Evolutionary conservation across 37 sponge, comb jelly and placozoan species (phyloP).

Genomic region (Spongilla lacustris): DNA sequence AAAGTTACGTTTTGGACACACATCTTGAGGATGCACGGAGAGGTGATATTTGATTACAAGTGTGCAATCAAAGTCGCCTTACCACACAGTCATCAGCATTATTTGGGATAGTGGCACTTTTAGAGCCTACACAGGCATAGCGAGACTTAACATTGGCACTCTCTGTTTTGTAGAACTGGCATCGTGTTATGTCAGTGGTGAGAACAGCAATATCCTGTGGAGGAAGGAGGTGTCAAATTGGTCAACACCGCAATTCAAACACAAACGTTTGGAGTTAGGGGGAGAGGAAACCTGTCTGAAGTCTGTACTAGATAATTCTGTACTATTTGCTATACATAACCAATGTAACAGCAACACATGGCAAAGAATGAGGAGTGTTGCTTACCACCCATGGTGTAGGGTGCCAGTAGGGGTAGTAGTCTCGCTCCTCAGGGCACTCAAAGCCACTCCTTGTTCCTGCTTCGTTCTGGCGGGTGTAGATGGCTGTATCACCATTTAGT

Average conservation of each 20-base stretch:
- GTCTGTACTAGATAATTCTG: too few species aligned
- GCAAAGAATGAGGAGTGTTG: background rate
- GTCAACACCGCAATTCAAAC: background rate
- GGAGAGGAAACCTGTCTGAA: too few species aligned
- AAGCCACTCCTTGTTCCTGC: constrained; percentile 91
- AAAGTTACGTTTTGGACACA: background rate
- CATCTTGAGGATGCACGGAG: background rate
- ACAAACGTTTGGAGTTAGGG: background rate
- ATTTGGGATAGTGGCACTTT: constrained; percentile 74
- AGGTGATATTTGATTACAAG: background rate
- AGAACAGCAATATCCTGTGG: constrained; percentile 91
- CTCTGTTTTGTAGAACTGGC: constrained; percentile 81
- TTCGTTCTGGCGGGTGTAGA: constrained; percentile 95
- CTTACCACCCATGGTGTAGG: constrained; percentile 97
- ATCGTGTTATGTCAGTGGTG: constrained; percentile 83
- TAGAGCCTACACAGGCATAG: constrained; percentile 65
- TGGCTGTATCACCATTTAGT: constrained; percentile 71
- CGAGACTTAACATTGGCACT: constrained; percentile 91
- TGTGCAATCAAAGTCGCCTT: background rate
- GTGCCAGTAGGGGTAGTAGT: constrained; percentile 99
- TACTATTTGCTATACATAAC: too few species aligned
- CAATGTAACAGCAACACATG: too few species aligned
- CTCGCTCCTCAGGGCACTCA: constrained; percentile 99
- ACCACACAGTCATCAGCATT: constrained; percentile 84
- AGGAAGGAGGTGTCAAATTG: background rate